These are phyloP conservation scores for Rhadinocentrus ornatus DNA, from an alignment of 2,797 vertebrate species.

Conservation along the genomic window DNA sequence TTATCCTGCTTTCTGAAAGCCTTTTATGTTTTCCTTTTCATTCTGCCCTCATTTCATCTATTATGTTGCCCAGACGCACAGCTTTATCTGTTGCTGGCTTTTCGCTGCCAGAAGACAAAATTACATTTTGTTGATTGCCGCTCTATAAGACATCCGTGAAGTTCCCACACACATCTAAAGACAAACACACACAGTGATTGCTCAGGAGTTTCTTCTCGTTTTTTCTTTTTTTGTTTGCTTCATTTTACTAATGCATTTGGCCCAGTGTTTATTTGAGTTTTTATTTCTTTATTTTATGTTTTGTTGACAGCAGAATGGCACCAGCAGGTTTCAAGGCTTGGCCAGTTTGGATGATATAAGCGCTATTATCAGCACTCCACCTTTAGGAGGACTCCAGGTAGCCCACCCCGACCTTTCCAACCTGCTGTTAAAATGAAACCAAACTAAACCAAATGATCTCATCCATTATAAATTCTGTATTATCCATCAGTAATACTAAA, in stretches of 20 bases:
- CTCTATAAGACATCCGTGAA: slow-evolving; percentile 38
- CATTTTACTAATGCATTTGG: slow-evolving; percentile 34
- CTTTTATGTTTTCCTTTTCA: slow-evolving; percentile 71
- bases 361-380: slow-evolving; percentile 87
- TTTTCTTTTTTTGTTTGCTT: neutral
- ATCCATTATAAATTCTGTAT: neutral
- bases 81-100: slow-evolving; percentile 68
- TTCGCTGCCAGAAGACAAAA: slow-evolving; percentile 67
- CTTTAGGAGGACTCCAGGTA: slow-evolving; percentile 91
- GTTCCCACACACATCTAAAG: slow-evolving; percentile 12
- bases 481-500: neutral
- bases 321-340: slow-evolving; percentile 84
- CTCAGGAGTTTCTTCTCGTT: slow-evolving; percentile 26
- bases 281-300: slow-evolving; percentile 65
- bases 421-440: slow-evolving; percentile 37
- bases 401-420: slow-evolving; percentile 61
- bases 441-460: slow-evolving; percentile 14
- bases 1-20: slow-evolving; percentile 54
- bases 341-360: slow-evolving; percentile 86
- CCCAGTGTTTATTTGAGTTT: slow-evolving; percentile 66
- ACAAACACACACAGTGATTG: slow-evolving; percentile 16
- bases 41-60: slow-evolving; percentile 66
- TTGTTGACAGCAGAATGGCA: slow-evolving; percentile 78
- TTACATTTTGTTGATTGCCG: slow-evolving; percentile 60
- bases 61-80: slow-evolving; percentile 61